Percentiles rank a stretch among this genome's conserved stretches.
phyloP scores from a whole-genome alignment of 2,888 invertebrate genomes.

The Polymixis flavicincta region DNA sequence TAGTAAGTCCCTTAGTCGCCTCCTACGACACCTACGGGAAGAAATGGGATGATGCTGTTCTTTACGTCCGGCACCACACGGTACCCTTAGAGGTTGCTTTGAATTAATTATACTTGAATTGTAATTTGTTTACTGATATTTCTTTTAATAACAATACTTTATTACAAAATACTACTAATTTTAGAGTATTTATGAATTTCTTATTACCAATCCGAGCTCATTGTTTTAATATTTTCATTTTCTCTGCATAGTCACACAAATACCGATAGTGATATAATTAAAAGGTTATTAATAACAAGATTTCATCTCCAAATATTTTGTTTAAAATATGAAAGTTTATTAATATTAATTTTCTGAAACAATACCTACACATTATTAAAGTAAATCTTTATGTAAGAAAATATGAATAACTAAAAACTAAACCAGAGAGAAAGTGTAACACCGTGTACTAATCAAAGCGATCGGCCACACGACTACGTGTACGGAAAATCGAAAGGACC shows the following conservation, averaged over 20 bases:
- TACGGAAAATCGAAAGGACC: not conserved
- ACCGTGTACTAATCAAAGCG: not conserved
- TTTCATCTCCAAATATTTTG: not conserved
- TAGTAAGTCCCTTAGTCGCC: no score
- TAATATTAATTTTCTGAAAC: not conserved
- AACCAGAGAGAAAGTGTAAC: not conserved
- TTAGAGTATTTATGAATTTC: not conserved
- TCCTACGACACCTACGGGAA: no score
- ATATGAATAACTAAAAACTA: not conserved
- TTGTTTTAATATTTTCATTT: constrained; percentile 12
- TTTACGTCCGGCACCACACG: no score
- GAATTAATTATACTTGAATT: no score
- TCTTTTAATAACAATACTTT: not conserved
- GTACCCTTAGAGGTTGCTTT: no score
- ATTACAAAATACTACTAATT: not conserved
- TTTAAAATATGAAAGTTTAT: not conserved
- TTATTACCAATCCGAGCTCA: not conserved
- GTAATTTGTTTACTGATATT: constrained; percentile 3
- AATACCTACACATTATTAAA: not conserved
- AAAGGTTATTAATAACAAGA: constrained; percentile 2
- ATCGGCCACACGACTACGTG: not conserved
- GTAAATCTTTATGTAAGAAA: not conserved
- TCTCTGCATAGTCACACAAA: constrained; percentile 4
- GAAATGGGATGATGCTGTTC: no score
- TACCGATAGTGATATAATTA: not conserved